Conservation (phyloP, 2,113 vertebrate species). For the Theristicus caerulescens region DNA sequence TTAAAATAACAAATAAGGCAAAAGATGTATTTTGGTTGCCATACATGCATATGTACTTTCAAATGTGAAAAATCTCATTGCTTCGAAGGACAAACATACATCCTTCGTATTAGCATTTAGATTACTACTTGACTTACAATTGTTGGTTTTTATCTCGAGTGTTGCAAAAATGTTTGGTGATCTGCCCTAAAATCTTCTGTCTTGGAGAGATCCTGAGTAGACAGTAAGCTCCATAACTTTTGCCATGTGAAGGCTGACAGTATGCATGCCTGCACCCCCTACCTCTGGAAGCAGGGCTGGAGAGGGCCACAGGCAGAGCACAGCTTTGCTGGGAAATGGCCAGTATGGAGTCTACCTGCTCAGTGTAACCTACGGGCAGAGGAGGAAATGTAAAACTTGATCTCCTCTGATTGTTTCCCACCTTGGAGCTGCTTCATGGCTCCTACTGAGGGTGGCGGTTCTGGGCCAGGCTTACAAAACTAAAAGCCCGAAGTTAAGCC, state of each 20-base stretch:
- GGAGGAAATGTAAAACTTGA: not conserved
- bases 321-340: not conserved
- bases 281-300: not conserved
- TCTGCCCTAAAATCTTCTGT: not conserved
- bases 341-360: not conserved
- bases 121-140: not conserved
- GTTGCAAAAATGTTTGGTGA: not conserved
- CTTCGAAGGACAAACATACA: accelerated
- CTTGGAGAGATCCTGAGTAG: not conserved
- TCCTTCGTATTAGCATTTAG: not conserved
- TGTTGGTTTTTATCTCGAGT: not conserved
- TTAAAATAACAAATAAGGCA: not conserved
- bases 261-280: not conserved
- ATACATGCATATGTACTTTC: not conserved
- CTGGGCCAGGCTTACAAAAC: not conserved
- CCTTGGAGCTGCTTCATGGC: not conserved
- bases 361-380: not conserved
- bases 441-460: not conserved
- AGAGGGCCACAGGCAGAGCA: not conserved
- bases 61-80: not conserved
- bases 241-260: not conserved
- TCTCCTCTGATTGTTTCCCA: not conserved
- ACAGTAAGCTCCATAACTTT: not conserved
- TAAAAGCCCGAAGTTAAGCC: not conserved
- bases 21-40: not conserved